Conservation (phyloP, 2,113 vertebrate genomes). For the Tonatia bakeri region DNA sequence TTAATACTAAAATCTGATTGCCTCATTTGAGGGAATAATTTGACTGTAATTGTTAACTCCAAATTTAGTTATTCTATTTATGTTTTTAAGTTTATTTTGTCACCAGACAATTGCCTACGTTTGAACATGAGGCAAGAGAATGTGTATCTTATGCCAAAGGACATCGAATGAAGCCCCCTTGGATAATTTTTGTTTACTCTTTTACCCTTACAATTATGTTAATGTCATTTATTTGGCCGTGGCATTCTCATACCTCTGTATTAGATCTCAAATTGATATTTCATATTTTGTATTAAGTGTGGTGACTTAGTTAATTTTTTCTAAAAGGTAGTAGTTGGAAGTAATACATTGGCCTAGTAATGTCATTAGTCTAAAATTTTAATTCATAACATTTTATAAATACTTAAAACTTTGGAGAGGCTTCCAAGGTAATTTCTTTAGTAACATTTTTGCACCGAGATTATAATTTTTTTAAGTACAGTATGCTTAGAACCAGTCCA, state of each 20-base stretch:
- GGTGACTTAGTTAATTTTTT: conserved; percentile 9
- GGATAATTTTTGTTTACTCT: conserved; percentile 20
- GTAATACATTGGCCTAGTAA: not conserved
- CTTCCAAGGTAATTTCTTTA: conserved; percentile 3
- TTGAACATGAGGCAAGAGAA: not conserved
- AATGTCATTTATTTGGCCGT: not conserved
- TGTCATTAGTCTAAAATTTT: conserved; percentile 25
- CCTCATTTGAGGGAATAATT: not conserved
- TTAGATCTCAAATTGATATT: not conserved
- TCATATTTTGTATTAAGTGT: conserved; percentile 27
- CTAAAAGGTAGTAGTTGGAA: not conserved
- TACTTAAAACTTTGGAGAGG: not conserved
- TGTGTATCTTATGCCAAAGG: not conserved
- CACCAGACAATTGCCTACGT: not conserved
- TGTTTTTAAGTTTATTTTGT: conserved; percentile 3
- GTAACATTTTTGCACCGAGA: not conserved
- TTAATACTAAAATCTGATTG: not conserved
- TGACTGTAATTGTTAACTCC: not conserved
- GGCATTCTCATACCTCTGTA: not conserved
- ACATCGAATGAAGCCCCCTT: not conserved
- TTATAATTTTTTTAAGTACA: not conserved
- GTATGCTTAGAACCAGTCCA: not conserved
- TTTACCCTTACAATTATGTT: not conserved
- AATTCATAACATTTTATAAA: conserved; percentile 29
- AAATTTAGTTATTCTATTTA: not conserved